phyloP scores from a whole-genome alignment of 2,888 invertebrate species.

The Xestia rhomboidea region DNA sequence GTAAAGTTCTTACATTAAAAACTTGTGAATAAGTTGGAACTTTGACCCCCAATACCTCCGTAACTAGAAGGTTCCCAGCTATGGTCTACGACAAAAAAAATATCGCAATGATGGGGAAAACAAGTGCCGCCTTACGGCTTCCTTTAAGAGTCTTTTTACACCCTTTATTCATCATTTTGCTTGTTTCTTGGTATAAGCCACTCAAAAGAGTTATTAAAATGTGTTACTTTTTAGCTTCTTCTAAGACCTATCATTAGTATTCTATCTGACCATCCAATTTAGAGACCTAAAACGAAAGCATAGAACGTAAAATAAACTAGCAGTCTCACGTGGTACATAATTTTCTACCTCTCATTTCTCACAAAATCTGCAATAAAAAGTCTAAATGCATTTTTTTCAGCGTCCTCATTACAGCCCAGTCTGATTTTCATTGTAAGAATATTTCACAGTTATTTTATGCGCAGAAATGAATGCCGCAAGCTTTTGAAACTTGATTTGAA shows the following conservation, averaged over 20 bases:
- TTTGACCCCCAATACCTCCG: no score
- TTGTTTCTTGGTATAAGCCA: neutral
- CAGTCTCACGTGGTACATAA: neutral
- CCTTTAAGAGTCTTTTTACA: no score
- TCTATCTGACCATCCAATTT: neutral
- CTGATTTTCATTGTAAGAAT: constrained; percentile 48
- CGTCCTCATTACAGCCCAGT: constrained; percentile 48
- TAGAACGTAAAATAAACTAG: constrained; percentile 1
- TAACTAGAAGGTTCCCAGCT: no score
- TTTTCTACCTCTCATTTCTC: neutral
- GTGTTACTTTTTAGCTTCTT: neutral
- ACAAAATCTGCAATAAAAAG: constrained; percentile 15
- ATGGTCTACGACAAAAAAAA: no score
- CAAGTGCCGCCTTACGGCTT: no score
- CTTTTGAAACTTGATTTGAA: constrained; percentile 24
- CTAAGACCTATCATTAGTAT: neutral
- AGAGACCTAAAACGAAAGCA: neutral
- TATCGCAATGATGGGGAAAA: no score
- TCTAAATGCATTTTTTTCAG: constrained; percentile 50
- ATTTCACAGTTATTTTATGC: constrained; percentile 42
- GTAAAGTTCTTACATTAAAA: no score
- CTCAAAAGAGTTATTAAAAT: neutral
- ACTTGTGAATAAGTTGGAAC: no score
- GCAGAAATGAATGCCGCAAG: constrained; percentile 28
- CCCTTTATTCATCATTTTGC: neutral